These are phyloP conservation scores for Brachionus koreanus DNA, from an alignment of 1,140 invertebrate genomes.

Conservation along the genomic window DNA sequence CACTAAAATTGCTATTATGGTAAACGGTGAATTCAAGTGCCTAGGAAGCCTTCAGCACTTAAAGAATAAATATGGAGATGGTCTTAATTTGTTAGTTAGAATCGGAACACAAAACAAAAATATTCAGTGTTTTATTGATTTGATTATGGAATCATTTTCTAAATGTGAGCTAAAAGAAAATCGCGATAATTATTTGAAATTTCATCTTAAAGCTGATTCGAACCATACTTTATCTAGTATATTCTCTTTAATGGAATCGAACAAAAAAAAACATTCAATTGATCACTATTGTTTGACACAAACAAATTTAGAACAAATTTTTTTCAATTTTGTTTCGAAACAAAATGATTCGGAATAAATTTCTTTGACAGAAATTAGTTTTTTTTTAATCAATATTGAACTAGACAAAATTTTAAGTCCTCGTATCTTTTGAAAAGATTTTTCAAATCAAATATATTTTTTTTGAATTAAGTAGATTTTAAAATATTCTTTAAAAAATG, in stretches of 20 bases:
- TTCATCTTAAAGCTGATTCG: not conserved
- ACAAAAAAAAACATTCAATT: not conserved
- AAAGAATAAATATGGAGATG: conserved; percentile 58
- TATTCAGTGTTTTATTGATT: conserved; percentile 49
- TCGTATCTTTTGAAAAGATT: too few relatives aligned
- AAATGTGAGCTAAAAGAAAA: conserved; percentile 63
- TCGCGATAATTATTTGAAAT: conserved; percentile 6
- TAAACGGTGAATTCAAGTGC: conserved; percentile 60
- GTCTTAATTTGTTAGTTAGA: conserved; percentile 47
- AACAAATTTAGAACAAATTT: conserved; percentile 37
- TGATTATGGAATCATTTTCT: conserved; percentile 50
- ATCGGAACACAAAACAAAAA: conserved; percentile 27
- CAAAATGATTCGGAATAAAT: conserved; percentile 19
- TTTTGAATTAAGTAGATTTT: too few relatives aligned
- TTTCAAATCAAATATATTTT: too few relatives aligned
- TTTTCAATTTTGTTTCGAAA: conserved; percentile 24
- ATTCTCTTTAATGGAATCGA: conserved; percentile 15
- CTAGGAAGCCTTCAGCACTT: conserved; percentile 60
- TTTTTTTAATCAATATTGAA: too few relatives aligned
- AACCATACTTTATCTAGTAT: not conserved
- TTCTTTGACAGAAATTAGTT: not conserved
- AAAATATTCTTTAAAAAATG: too few relatives aligned
- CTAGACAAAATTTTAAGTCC: too few relatives aligned
- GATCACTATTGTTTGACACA: conserved; percentile 21
- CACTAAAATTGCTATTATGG: conserved; percentile 61